Conservation (phyloP, 1,140 invertebrate species). For the Drosophila novamexicana region DNA sequence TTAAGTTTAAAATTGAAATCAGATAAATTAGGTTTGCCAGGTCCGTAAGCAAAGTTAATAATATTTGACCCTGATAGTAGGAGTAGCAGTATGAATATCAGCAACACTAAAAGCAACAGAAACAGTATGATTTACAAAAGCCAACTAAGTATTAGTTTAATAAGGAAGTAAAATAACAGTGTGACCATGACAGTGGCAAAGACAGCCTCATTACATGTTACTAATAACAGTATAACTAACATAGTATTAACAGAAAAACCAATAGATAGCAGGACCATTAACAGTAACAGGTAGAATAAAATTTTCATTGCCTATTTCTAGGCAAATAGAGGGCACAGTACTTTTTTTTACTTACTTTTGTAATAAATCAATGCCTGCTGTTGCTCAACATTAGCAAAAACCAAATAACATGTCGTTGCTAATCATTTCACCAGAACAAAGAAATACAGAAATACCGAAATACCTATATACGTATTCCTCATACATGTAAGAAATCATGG, state of each 20-base stretch:
- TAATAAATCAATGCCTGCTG: slow-evolving; percentile 68
- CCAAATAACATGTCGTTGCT: slow-evolving; percentile 79
- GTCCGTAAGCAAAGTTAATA: background rate
- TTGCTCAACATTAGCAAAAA: slow-evolving; percentile 70
- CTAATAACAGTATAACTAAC: no score
- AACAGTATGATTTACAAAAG: no score
- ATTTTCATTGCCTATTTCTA: slow-evolving; percentile 12
- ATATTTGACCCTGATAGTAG: no score
- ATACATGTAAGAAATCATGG: slow-evolving; percentile 57
- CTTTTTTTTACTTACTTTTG: slow-evolving; percentile 31
- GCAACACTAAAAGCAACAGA: no score
- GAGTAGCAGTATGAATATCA: background rate
- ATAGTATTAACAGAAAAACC: background rate
- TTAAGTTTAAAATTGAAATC: slow-evolving; percentile 4
- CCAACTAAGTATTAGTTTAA: no score
- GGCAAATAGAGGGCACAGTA: slow-evolving; percentile 45
- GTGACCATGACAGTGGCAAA: background rate
- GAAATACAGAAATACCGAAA: slow-evolving; percentile 25
- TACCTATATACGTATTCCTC: slow-evolving; percentile 10
- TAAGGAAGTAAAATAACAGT: no score
- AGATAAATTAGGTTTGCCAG: background rate
- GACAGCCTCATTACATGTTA: no score
- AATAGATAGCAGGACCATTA: slow-evolving; percentile 2
- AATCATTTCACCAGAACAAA: slow-evolving; percentile 61
- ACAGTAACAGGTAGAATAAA: background rate